Evolutionary conservation across 2,888 invertebrate species (phyloP), one percentile per base, ranked within the genome.

Genomic region (Drosophila helvetica): DNA sequence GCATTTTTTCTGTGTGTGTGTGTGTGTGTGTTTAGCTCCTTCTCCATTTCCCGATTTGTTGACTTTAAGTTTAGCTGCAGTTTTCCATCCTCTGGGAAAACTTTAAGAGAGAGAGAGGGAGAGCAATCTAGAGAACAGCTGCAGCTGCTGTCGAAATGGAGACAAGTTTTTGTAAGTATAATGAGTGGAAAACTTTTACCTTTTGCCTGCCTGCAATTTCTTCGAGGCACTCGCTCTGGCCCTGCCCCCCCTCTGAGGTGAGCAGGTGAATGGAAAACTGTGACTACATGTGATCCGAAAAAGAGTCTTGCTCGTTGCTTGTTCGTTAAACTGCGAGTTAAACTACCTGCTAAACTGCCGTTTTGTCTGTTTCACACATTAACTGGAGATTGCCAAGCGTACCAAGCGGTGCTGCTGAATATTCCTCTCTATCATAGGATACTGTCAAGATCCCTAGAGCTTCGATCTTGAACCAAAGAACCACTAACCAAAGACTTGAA

Each of bases 131-230:
- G 17, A 45, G 12, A 46, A 30, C 67, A 27, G 68, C 19, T 48
- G 68, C 73, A 72, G 79, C 73, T 58, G 65, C 60, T 59, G 15
- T 27, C 19, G 45, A 56, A 62, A 74, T 48, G 62, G 66, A 27
- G 33, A 61, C 43, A 77, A 82, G 80, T 63, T 63, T 48, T 85
- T 58, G 59, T 43, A 52, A 56, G 60, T 74, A 79, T 86, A 80
- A 80, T 85, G 86, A 82, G 83, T 61, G 56, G 50, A 69, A 82
- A 86, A 86, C 38, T 53, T 57, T 50, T 10, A 45, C 51, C 43
- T 58, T 22, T 22, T 22, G 18, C 51, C 57, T 25, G 50, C 60
- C 57, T 15, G 19, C 75, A 70, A 70, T 15, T 53, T 30, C 30
- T 10, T 12, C 0, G 8, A 27, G 27, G 27, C 33, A 12, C 1